Evolutionary conservation across 2,797 vertebrate species (phyloP).

Genomic region (Enteromius mattozi): DNA sequence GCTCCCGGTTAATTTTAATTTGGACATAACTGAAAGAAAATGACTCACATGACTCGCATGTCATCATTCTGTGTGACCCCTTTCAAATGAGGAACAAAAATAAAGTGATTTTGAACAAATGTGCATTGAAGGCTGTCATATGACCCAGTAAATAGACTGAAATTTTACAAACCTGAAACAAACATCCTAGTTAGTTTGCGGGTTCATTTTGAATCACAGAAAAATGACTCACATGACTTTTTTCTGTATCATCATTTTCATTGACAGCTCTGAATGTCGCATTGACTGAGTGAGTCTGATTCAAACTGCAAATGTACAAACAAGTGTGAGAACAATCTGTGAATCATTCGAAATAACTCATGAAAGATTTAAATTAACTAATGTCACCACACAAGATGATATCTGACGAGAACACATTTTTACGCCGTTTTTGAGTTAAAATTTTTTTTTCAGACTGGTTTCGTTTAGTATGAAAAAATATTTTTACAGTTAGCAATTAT

Average conservation of each 20-base stretch:
- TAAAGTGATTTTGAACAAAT: neutral
- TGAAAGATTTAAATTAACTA: neutral
- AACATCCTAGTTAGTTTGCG: neutral
- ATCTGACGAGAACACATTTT: neutral
- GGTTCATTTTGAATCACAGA: neutral
- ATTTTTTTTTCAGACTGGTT: neutral
- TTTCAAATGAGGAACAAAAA: neutral
- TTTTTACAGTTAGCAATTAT: neutral
- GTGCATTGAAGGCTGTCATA: neutral
- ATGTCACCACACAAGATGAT: neutral
- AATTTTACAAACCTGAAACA: neutral
- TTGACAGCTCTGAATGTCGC: neutral
- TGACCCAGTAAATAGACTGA: neutral
- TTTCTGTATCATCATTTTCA: neutral
- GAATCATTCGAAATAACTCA: neutral
- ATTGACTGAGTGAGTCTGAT: neutral
- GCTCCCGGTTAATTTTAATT: neutral
- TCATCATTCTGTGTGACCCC: neutral
- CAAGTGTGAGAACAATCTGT: neutral
- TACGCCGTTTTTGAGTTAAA: neutral
- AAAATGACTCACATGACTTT: neutral
- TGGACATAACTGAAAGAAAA: neutral
- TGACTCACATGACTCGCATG: neutral
- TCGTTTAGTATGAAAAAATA: neutral
- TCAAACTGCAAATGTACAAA: neutral